Conservation (phyloP, 1,140 invertebrate species). For the Lepidotrigona ventralis region DNA sequence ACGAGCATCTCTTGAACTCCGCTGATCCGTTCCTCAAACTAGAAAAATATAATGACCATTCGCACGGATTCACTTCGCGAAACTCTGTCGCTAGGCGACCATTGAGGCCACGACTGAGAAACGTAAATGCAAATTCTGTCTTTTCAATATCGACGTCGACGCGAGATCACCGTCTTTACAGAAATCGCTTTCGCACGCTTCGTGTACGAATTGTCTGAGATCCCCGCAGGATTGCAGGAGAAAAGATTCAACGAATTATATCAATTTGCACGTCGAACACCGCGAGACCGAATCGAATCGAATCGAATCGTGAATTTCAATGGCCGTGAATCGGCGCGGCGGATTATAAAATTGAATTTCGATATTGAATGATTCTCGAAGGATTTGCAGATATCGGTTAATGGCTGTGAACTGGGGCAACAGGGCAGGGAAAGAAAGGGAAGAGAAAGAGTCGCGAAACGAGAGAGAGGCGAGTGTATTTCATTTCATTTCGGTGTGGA, state of each 20-base stretch:
- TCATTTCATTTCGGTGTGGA: too few species aligned
- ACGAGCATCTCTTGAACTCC: constrained; percentile 6
- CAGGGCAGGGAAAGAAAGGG: neutral
- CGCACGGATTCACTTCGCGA: constrained; percentile 53
- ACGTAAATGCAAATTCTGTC: constrained; percentile 22
- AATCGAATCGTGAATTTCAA: neutral
- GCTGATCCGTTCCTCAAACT: constrained; percentile 48
- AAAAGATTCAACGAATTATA: neutral
- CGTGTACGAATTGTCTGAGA: neutral
- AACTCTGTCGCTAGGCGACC: constrained; percentile 29
- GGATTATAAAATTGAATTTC: neutral
- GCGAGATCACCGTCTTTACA: neutral
- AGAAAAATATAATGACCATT: constrained; percentile 57
- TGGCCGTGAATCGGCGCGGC: neutral
- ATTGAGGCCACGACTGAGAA: constrained; percentile 5
- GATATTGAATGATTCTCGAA: neutral
- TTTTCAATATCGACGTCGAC: constrained; percentile 15
- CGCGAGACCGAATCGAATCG: too few species aligned
- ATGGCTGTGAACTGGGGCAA: neutral
- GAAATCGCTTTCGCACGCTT: neutral
- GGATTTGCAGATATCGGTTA: neutral
- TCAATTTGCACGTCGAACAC: neutral
- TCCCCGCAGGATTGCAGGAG: neutral
- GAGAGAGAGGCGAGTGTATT: neutral
- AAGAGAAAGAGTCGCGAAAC: neutral